Conservation (phyloP, 2,888 invertebrate species). For the Lycocerus yunnanus region DNA sequence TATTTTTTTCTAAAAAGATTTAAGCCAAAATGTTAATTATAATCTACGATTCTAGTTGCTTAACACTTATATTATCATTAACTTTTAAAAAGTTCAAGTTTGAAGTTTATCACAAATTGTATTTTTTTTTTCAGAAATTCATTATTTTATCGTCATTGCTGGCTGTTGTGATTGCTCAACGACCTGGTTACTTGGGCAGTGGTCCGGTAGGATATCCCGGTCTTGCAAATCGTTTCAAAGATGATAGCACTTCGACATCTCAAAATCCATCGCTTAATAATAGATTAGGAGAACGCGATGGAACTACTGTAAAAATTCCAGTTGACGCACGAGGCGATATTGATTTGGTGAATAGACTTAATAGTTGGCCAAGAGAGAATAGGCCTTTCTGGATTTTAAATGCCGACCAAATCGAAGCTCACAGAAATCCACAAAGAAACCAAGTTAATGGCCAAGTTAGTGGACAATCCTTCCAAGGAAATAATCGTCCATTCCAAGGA, state of each 20-base stretch:
- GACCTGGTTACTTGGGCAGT: constrained; percentile 68
- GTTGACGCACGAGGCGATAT: constrained; percentile 70
- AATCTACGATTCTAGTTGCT: neutral
- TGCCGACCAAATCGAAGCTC: constrained; percentile 67
- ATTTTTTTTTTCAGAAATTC: constrained; percentile 18
- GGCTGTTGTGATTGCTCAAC: constrained; percentile 57
- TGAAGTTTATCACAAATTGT: constrained; percentile 14
- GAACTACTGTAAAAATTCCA: constrained; percentile 54
- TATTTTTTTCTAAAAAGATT: no score
- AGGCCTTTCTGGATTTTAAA: constrained; percentile 77
- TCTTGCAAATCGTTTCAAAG: constrained; percentile 54
- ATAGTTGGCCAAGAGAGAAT: constrained; percentile 67
- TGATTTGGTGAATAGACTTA: constrained; percentile 65
- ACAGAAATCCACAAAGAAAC: constrained; percentile 51
- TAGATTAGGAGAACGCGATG: constrained; percentile 58
- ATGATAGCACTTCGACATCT: constrained; percentile 33
- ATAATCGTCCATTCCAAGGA: neutral
- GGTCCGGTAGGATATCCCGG: constrained; percentile 65
- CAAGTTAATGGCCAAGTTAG: neutral
- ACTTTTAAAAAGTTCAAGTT: neutral
- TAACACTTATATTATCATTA: neutral
- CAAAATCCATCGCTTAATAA: constrained; percentile 51
- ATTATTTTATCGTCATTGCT: constrained; percentile 30
- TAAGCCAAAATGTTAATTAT: neutral
- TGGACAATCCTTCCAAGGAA: neutral